These are phyloP conservation scores for Trichogramma dendrolimi DNA, from an alignment of 2,888 invertebrate species.

Conservation along the genomic window DNA sequence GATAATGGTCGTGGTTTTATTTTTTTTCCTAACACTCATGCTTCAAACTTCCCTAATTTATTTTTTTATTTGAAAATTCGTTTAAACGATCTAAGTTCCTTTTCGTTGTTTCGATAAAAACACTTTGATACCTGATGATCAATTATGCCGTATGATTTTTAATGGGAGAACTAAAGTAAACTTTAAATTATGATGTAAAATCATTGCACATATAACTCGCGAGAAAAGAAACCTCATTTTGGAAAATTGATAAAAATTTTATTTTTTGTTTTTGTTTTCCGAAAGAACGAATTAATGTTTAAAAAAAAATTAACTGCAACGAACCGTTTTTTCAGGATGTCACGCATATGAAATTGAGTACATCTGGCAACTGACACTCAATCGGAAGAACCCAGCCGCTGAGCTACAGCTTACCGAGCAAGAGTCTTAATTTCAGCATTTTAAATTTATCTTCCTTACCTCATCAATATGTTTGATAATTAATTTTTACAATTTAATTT, in stretches of 20 bases:
- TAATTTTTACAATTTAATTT: slow-evolving; percentile 17
- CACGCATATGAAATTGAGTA: slow-evolving; percentile 38
- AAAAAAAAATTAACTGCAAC: not conserved
- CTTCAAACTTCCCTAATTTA: no score
- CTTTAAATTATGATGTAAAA: no score
- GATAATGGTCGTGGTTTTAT: slow-evolving; percentile 47
- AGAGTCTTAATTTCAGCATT: slow-evolving; percentile 32
- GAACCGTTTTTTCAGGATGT: slow-evolving; percentile 6
- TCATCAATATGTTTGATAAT: slow-evolving; percentile 15
- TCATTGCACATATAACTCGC: no score
- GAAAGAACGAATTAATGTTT: slow-evolving; percentile 25
- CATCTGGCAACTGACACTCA: slow-evolving; percentile 32
- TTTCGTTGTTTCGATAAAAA: no score
- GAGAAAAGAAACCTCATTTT: slow-evolving; percentile 11
- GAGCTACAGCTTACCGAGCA: slow-evolving; percentile 30
- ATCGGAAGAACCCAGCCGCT: slow-evolving; percentile 31
- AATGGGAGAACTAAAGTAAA: no score
- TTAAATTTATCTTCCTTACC: slow-evolving; percentile 21
- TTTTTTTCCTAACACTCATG: no score
- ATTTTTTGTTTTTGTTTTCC: slow-evolving; percentile 17
- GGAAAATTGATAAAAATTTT: slow-evolving; percentile 13
- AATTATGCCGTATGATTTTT: no score
- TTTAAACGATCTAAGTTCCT: no score
- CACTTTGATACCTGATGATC: no score
- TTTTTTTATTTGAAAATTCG: no score